These are phyloP conservation scores for Xanthorhoe spadicearia DNA, from an alignment of 2,888 invertebrate species.

Conservation along the genomic window DNA sequence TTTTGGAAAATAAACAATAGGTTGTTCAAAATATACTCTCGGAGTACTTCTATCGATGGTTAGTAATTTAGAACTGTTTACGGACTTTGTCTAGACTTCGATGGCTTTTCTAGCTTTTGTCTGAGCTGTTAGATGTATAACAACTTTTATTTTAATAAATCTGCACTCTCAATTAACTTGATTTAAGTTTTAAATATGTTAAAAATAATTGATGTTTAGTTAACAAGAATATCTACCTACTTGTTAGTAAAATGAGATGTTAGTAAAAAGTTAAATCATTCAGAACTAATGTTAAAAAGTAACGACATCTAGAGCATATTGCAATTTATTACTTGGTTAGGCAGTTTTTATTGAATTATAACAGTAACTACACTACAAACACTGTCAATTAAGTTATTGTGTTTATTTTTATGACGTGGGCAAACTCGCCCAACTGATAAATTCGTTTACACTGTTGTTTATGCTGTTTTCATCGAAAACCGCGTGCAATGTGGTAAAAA, in stretches of 20 bases:
- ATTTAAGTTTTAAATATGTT: too few species aligned
- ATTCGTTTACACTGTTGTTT: slow-evolving; percentile 6
- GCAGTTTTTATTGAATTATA: slow-evolving; percentile 23
- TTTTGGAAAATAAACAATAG: background rate
- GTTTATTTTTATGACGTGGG: slow-evolving; percentile 25
- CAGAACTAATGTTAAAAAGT: background rate
- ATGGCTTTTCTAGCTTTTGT: too few species aligned
- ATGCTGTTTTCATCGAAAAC: slow-evolving; percentile 7
- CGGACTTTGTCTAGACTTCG: too few species aligned
- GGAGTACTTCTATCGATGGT: too few species aligned
- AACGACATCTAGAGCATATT: slow-evolving; percentile 47
- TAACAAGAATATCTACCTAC: too few species aligned
- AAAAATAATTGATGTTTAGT: too few species aligned
- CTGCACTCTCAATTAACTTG: too few species aligned
- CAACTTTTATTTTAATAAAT: too few species aligned
- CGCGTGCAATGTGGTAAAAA: background rate
- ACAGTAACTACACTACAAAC: slow-evolving; percentile 20
- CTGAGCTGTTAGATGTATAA: too few species aligned
- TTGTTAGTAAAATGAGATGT: too few species aligned
- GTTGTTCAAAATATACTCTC: background rate
- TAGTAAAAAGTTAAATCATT: background rate
- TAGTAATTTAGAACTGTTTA: too few species aligned
- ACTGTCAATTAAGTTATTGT: slow-evolving; percentile 18
- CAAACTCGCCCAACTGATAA: slow-evolving; percentile 6
- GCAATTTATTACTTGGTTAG: slow-evolving; percentile 32